These are phyloP conservation scores for Zoanthus solanderi DNA, from an alignment of 92 coral and sea anemone genomes.

Conservation along the genomic window DNA sequence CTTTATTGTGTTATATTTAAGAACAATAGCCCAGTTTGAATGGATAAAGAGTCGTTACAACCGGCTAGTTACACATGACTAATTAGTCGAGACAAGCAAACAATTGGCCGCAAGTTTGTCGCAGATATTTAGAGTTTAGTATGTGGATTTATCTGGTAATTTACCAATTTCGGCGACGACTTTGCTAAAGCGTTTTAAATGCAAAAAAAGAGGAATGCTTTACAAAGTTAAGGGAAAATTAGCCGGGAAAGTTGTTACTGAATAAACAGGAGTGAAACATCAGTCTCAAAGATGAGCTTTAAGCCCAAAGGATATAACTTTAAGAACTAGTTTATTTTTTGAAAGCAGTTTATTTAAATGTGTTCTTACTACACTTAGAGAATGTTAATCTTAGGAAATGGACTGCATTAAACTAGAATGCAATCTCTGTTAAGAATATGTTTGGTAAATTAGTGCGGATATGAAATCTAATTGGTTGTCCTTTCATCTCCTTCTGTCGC, in stretches of 20 bases:
- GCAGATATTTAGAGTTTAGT: background rate
- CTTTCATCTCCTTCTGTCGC: constrained; percentile 16
- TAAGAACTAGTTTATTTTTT: background rate
- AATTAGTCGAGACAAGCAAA: background rate
- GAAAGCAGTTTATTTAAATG: constrained; percentile 2
- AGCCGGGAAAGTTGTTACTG: background rate
- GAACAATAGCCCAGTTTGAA: background rate
- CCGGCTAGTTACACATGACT: background rate
- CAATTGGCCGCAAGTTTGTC: background rate
- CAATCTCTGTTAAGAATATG: background rate
- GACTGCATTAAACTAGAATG: constrained; percentile 4
- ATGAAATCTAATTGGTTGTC: constrained; percentile 31
- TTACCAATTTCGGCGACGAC: background rate
- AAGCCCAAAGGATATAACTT: background rate
- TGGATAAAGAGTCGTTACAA: background rate
- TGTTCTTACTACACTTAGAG: background rate
- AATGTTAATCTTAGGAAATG: constrained; percentile 23
- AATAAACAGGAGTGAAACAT: background rate
- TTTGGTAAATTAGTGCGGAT: constrained; percentile 34
- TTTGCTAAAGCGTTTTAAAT: background rate
- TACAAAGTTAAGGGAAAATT: background rate
- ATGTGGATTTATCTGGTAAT: background rate
- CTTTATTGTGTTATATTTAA: background rate
- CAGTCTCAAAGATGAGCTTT: background rate
- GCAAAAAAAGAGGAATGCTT: background rate